Evolutionary conservation across 1,140 invertebrate species (phyloP), one percentile per base, ranked within the genome.

Genomic region (Drosophila erecta): DNA sequence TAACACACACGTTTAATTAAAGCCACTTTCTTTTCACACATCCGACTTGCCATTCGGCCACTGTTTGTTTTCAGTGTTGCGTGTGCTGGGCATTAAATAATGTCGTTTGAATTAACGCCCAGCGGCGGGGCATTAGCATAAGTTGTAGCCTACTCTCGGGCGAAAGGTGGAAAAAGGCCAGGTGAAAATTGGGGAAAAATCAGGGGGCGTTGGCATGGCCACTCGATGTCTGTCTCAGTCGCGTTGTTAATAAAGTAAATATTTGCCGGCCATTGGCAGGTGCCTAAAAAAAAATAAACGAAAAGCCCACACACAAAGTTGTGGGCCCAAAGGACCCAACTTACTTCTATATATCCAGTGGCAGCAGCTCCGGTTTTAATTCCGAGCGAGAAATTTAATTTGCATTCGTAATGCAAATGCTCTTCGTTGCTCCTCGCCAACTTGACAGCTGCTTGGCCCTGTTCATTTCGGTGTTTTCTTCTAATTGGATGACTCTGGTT

Each of bases 31-130:
- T 87, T 89, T 83, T 87, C 65, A 79, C 79, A 57, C 79, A 77
- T 44, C 64, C 62, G 44, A 73, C 56, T 37, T 46, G 37, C 41
- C 17, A 17, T 17, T 17, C 40, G 47, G 49, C 40, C 17, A 20
- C 15, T 51, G 60, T 66, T 51, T 53, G 46, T 59, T 65, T 67
- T 67, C 15, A 35, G 15, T 37, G 50, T 76, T 79, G 71, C 77
- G 81, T 87, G 83, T 83, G 71, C 84, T 73, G 61, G 77, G 83
- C 83, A 89, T 87, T 87, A 87, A 87, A 87, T 87, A 87, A 87
- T 87, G 84, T 83, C 79, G 72, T 87, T 87, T 59, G 83, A 83
- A 83, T 87, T 87, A 87, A 89, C 83, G 89, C 83, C 76, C 53
- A 37, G 17, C 67, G 67, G 73, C 46, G 35, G n/a, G 54, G 44